These are phyloP conservation scores for Xiphias gladius DNA, from an alignment of 2,113 vertebrate genomes.

Conservation along the genomic window DNA sequence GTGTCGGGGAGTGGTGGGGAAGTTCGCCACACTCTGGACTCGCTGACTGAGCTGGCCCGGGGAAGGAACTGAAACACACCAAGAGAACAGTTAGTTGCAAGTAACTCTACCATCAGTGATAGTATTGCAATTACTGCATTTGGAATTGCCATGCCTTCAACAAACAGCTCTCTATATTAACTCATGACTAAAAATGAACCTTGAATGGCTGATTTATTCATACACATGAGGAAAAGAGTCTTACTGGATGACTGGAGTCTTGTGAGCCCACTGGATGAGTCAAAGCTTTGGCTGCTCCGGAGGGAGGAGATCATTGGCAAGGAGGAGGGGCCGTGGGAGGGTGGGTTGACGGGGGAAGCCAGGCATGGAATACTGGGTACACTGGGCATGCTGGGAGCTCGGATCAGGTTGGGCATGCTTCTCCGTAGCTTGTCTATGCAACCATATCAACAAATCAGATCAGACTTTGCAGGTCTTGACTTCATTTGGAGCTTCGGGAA, in stretches of 20 bases:
- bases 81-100: conserved; percentile 1
- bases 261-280: conserved; percentile 91
- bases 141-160: not conserved
- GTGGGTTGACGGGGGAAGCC: conserved; percentile 77
- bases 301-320: conserved; percentile 88
- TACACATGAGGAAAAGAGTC: conserved; percentile 58
- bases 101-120: not conserved
- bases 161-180: not conserved
- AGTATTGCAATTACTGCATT: not conserved
- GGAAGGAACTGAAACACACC: conserved; percentile 87
- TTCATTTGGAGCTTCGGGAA: not conserved
- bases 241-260: conserved; percentile 95
- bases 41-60: conserved; percentile 93
- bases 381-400: conserved; percentile 93
- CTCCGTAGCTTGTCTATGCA: conserved; percentile 93
- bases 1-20: conserved; percentile 88
- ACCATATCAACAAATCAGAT: conserved; percentile 50
- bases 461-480: not conserved
- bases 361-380: conserved; percentile 90
- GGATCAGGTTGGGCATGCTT: conserved; percentile 96
- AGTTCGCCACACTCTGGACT: conserved; percentile 94
- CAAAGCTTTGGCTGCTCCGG: conserved; percentile 96
- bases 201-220: conserved; percentile 17
- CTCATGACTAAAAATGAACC: conserved; percentile 25
- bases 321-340: conserved; percentile 85